Percentiles rank a stretch among this genome's conserved stretches.
These are phyloP conservation scores for Isotomurus palustris DNA, from an alignment of 2,888 invertebrate species.

Conservation along the genomic window DNA sequence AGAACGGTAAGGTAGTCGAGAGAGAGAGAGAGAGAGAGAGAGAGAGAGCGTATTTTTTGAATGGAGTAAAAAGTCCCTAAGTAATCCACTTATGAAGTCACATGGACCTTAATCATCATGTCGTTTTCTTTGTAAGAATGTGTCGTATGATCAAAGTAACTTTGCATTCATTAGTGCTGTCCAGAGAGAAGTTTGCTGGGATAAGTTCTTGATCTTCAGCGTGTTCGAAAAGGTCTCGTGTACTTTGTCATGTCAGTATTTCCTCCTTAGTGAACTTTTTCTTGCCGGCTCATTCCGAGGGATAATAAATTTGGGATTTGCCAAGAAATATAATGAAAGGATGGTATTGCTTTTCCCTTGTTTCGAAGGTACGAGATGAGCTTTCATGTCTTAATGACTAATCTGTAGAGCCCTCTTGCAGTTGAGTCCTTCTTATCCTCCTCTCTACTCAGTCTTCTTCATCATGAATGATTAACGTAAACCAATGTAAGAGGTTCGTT, in stretches of 20 bases:
- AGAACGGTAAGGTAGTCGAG: too few relatives aligned
- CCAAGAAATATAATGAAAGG: constrained; percentile 18
- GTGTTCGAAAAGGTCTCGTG: neutral
- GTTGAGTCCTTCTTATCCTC: too few relatives aligned
- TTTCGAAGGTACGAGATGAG: neutral
- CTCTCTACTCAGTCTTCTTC: neutral
- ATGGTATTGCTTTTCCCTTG: neutral
- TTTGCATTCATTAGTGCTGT: constrained; percentile 15
- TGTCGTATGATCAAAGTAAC: constrained; percentile 13
- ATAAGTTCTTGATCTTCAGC: neutral
- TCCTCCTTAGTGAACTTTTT: neutral
- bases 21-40: too few relatives aligned
- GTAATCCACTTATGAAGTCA: constrained; percentile 15
- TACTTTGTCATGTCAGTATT: neutral
- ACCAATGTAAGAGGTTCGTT: too few relatives aligned
- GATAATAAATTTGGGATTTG: constrained; percentile 38
- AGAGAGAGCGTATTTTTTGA: too few relatives aligned
- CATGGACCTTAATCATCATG: constrained; percentile 11
- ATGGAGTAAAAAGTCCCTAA: too few relatives aligned
- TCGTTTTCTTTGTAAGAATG: constrained; percentile 7
- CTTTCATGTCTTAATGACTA: too few relatives aligned
- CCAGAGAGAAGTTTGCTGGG: constrained; percentile 1
- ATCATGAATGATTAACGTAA: constrained; percentile 1
- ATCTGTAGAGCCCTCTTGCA: too few relatives aligned
- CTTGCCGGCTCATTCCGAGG: neutral